Evolutionary conservation across 2,797 vertebrate species (phyloP).

Genomic region (Philypnodon macrostomus): DNA sequence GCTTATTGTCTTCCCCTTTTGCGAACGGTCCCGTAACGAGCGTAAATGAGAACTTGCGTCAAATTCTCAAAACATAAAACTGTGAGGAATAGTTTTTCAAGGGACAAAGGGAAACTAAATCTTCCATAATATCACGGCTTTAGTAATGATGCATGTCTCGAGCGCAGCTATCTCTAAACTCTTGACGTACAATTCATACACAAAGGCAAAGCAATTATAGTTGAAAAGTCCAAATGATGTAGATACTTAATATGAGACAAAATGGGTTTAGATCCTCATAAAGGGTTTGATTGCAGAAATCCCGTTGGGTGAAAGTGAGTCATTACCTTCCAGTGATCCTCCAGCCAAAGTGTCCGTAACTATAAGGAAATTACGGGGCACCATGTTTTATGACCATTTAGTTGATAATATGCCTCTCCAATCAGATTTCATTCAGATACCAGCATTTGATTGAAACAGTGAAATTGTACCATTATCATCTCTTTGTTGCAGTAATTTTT

Average conservation of each 20-base stretch:
- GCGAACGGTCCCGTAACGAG: conserved; percentile 47
- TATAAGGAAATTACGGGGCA: conserved; percentile 62
- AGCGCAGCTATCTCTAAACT: conserved; percentile 61
- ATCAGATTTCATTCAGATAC: conserved; percentile 69
- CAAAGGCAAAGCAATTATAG: conserved; percentile 72
- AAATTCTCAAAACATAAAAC: conserved; percentile 48
- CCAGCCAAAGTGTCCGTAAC: conserved; percentile 52
- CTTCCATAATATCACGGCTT: conserved; percentile 53
- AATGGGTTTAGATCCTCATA: conserved; percentile 56
- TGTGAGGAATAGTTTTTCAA: conserved; percentile 55
- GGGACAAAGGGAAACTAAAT: conserved; percentile 56
- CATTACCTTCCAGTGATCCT: conserved; percentile 52
- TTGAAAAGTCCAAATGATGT: conserved; percentile 64
- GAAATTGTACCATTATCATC: conserved; percentile 64
- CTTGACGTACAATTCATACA: conserved; percentile 65
- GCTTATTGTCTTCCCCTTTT: conserved; percentile 56
- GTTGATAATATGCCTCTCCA: conserved; percentile 66
- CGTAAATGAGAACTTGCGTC: conserved; percentile 47
- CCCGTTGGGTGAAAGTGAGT: conserved; percentile 53
- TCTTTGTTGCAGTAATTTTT: conserved; percentile 70
- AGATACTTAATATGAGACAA: conserved; percentile 61
- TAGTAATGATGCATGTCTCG: conserved; percentile 65
- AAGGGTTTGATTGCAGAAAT: conserved; percentile 68
- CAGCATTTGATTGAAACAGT: conserved; percentile 64
- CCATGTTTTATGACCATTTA: conserved; percentile 65